Conservation (phyloP, 2,888 invertebrate genomes). For the Cataglyphis albicans region DNA sequence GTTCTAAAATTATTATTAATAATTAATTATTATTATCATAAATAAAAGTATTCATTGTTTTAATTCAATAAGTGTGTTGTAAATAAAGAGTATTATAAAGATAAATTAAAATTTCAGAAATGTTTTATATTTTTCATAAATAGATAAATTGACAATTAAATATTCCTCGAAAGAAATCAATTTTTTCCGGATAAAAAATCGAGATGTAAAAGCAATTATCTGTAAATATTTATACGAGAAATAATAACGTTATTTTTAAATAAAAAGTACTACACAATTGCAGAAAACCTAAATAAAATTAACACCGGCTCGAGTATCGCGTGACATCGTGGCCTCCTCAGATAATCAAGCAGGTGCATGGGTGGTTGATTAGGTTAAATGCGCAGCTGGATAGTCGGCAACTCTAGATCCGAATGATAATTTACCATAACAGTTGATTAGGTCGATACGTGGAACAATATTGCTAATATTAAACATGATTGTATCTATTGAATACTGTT, state of each 20-base stretch:
- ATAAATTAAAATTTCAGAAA: neutral
- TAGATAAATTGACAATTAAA: neutral
- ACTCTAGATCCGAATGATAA: conserved; percentile 16
- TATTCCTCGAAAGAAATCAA: neutral
- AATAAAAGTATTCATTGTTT: neutral
- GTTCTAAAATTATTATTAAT: neutral
- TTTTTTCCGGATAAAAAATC: neutral
- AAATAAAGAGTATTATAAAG: neutral
- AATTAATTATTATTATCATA: neutral
- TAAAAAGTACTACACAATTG: neutral
- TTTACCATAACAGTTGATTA: conserved; percentile 38
- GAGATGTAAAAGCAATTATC: neutral
- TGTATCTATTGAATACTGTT: conserved; percentile 5
- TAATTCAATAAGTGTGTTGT: neutral
- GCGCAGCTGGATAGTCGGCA: neutral
- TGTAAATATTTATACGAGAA: neutral
- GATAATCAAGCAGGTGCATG: conserved; percentile 39
- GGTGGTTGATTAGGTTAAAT: conserved; percentile 43
- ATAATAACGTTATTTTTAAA: neutral
- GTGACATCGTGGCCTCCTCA: conserved; percentile 20
- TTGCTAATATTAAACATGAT: conserved; percentile 32
- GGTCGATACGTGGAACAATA: conserved; percentile 20
- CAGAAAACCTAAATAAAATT: conserved; percentile 14
- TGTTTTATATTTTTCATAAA: neutral
- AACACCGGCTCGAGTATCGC: neutral